Conservation (phyloP, 2,113 vertebrate species). For the Eulemur macaco region DNA sequence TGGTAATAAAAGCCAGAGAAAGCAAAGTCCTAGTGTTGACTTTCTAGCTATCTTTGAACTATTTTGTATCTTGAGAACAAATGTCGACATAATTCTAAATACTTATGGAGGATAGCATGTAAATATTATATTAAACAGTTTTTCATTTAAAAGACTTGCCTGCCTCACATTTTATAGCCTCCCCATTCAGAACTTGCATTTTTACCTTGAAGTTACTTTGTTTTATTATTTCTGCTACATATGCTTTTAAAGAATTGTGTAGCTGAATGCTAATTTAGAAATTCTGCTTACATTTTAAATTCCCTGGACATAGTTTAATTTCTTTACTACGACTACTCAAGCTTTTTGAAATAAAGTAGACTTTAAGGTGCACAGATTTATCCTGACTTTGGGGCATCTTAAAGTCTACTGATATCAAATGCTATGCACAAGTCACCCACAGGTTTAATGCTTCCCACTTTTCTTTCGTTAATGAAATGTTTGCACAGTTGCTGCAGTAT, state of each 20-base stretch:
- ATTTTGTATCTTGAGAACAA: constrained; percentile 67
- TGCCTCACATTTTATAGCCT: constrained; percentile 38
- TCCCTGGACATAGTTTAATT: constrained; percentile 67
- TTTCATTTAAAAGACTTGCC: constrained; percentile 51
- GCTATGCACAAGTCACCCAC: constrained; percentile 41
- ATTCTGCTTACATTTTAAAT: constrained; percentile 63
- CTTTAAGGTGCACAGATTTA: constrained; percentile 76
- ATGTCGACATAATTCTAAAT: constrained; percentile 48
- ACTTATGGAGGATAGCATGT: constrained; percentile 17
- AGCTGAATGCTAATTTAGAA: constrained; percentile 70
- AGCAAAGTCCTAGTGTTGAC: constrained; percentile 36
- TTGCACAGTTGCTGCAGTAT: constrained; percentile 77
- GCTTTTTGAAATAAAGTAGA: constrained; percentile 64
- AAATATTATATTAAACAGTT: constrained; percentile 57
- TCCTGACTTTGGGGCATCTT: constrained; percentile 76
- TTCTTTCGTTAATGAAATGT: constrained; percentile 82
- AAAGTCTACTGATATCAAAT: constrained; percentile 74
- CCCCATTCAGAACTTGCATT: constrained; percentile 17
- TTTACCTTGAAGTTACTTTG: constrained; percentile 53
- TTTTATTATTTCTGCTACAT: constrained; percentile 67
- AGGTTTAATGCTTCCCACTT: constrained; percentile 71
- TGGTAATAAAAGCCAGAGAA: constrained; percentile 69
- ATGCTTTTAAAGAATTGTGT: constrained; percentile 52
- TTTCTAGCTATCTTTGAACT: constrained; percentile 64
- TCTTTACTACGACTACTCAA: constrained; percentile 58